Percentiles rank a stretch among this genome's conserved stretches.
phyloP scores from a whole-genome alignment of 2,113 vertebrate genomes.

The Castor canadensis region DNA sequence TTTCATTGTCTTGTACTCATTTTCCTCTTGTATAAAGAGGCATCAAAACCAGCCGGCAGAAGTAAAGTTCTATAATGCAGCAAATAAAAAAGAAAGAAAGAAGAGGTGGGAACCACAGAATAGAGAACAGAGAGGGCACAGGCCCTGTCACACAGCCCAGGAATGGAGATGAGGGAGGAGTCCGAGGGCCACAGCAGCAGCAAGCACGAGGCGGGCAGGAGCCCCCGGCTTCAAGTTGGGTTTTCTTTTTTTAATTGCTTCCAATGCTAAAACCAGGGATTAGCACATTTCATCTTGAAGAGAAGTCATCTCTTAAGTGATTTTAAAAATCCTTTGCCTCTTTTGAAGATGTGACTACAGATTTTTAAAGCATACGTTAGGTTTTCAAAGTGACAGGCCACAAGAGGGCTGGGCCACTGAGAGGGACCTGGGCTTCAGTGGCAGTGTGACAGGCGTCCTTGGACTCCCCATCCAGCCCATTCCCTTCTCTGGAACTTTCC shows the following conservation, averaged over 20 bases:
- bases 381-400: not conserved
- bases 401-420: not conserved
- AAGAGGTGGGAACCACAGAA: no score
- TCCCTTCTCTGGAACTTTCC: slow-evolving; percentile 16
- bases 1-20: not conserved
- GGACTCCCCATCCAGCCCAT: rapidly evolving
- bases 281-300: not conserved
- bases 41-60: not conserved
- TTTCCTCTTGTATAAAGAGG: slow-evolving; percentile 5
- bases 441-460: not conserved
- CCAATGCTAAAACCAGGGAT: not conserved
- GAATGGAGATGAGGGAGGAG: no score
- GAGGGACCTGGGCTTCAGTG: not conserved
- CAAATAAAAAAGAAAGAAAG: slow-evolving; percentile 1
- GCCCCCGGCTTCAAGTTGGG: no score
- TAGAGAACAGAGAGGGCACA: no score
- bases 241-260: not conserved
- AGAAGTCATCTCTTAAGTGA: not conserved
- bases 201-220: no score
- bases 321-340: not conserved
- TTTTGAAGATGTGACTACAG: not conserved
- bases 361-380: not conserved
- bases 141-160: no score
- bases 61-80: not conserved
- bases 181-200: no score